Percentiles rank a stretch among this genome's conserved stretches.
Conservation (phyloP, 2,113 vertebrate genomes). For the Phaethon lepturus region DNA sequence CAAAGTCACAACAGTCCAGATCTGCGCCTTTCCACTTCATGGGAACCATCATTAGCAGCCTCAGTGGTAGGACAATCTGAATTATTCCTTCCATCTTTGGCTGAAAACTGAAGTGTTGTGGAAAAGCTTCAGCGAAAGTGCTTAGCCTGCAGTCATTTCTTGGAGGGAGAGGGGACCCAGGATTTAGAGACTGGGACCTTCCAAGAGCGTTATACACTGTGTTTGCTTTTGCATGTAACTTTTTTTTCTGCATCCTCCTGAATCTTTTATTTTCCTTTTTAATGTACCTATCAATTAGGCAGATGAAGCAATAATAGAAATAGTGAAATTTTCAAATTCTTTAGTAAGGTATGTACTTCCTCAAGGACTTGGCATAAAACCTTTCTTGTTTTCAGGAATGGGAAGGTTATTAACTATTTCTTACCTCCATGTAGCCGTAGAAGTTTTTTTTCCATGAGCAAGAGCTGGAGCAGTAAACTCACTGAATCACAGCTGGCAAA, state of each 20-base stretch:
- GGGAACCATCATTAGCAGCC: not conserved
- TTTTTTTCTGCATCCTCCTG: not conserved
- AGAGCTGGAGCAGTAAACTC: not conserved
- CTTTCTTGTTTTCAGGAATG: not conserved
- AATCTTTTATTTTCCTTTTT: conserved; percentile 5
- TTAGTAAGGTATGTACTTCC: not conserved
- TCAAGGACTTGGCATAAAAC: not conserved
- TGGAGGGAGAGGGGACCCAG: not conserved
- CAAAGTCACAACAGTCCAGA: not conserved
- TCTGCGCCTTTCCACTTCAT: not conserved
- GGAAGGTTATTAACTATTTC: conserved; percentile 10
- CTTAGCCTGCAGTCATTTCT: not conserved
- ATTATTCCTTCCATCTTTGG: not conserved
- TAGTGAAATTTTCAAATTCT: not conserved
- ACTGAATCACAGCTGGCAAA: not conserved
- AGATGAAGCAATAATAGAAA: conserved; percentile 31
- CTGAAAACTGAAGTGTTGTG: not conserved
- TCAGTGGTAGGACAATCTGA: not conserved
- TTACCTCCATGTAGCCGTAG: not conserved
- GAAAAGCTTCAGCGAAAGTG: not conserved
- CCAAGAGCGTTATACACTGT: not conserved
- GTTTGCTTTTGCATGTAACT: conserved; percentile 19
- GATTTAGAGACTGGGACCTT: not conserved
- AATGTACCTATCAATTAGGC: conserved; percentile 46
- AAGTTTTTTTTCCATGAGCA: not conserved